Evolutionary conservation across 2,797 vertebrate genomes (phyloP), one percentile per base, ranked within the genome.

Genomic region (Cetoscarus ocellatus): DNA sequence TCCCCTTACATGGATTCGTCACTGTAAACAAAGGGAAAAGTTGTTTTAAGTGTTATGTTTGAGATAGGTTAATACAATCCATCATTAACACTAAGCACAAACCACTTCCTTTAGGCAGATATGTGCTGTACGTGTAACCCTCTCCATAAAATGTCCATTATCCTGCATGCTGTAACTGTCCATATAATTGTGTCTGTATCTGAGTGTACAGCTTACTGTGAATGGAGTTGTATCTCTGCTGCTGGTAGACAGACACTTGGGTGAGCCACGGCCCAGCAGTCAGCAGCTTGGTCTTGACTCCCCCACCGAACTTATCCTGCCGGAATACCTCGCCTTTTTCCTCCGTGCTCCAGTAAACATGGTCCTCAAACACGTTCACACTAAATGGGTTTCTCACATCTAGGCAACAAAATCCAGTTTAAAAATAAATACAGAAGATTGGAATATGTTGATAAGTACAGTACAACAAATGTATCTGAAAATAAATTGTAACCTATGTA

Each of bases 281-380:
- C 86, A 98, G 79, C 57, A 97, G 86, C 85, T 95, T 96, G 57
- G 94, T 93, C 89, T 96, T 97, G 38, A 70, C 62, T 48, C 94
- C 95, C 3, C 10, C 86, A 51, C 97, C 97, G 86, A 97, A 98
- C 91, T 98, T 98, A 86, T 97, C 90, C 86, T 96, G 95, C 51
- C 93, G 95, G 93, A 96, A 98, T 63, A 98, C 94, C 85, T 98
- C 96, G 40, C 97, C 97, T 71, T 94, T 96, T 75, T 97, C 95
- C 84, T 96, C 95, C 19, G 96, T 95, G 80, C 95, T 96, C 97
- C 97, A 98, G 51, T 97, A 98, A 47, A 98, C 77, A 51, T 96
- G 95, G 78, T 95, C 95, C 93, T 98, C 97, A 13, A 98, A 98
- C 62, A 98, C 94, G 61, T 91, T 95, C 83, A 98, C 93, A 38